Evolutionary conservation across 2,888 invertebrate genomes (phyloP).

Genomic region (Drosophila limbata): DNA sequence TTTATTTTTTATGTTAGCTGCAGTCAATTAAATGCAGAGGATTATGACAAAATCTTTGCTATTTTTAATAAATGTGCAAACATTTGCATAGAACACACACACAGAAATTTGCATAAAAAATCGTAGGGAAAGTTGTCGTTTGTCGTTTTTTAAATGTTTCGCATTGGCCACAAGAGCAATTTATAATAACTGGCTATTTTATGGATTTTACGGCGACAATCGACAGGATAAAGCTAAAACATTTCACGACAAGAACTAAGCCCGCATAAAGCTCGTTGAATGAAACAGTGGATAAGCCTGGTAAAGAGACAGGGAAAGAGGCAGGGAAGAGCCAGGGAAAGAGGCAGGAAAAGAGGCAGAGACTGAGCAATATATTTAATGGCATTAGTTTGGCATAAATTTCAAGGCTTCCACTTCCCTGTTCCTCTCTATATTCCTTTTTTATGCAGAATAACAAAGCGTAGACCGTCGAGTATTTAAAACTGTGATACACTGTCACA

Average conservation of each 20-base stretch:
- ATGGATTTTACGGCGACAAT: constrained; percentile 72
- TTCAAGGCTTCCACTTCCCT: constrained; percentile 34
- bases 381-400: constrained; percentile 73
- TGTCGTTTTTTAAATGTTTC: constrained; percentile 35
- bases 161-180: constrained; percentile 50
- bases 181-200: constrained; percentile 70
- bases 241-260: constrained; percentile 72
- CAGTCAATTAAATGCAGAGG: constrained; percentile 76
- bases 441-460: constrained; percentile 64
- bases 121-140: constrained; percentile 6
- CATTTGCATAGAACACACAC: constrained; percentile 56
- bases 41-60: constrained; percentile 66
- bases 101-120: constrained; percentile 37
- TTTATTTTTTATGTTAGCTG: constrained; percentile 50
- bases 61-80: constrained; percentile 75
- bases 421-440: constrained; percentile 24
- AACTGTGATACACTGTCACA: constrained; percentile 35
- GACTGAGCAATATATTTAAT: constrained; percentile 45
- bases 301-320: background rate
- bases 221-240: constrained; percentile 73
- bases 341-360: background rate
- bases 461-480: constrained; percentile 50
- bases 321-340: background rate
- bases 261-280: constrained; percentile 53
- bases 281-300: background rate